Percentiles rank a stretch among this genome's conserved stretches.
These are phyloP conservation scores for Stichopus chloronotus DNA, from an alignment of 35 echinoderm and acorn worm species.

Conservation along the genomic window DNA sequence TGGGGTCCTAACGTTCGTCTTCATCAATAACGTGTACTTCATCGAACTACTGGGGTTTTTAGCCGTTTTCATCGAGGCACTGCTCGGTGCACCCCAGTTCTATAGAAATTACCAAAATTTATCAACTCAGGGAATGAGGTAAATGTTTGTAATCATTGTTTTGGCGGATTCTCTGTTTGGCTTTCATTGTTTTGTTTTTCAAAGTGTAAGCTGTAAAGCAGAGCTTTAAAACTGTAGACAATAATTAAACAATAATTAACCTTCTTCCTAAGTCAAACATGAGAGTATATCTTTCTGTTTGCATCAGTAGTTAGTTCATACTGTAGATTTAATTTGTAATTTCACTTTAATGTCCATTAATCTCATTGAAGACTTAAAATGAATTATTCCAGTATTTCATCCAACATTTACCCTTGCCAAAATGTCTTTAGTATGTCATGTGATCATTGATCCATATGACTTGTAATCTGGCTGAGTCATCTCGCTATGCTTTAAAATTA, in stretches of 20 bases:
- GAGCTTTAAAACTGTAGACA: no score
- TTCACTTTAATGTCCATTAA: no score
- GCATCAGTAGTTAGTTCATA: no score
- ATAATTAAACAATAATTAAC: no score
- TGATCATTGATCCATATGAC: no score
- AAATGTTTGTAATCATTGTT: not conserved
- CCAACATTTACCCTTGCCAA: no score
- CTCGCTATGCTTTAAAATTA: no score
- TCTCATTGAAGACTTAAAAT: no score
- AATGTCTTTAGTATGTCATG: no score
- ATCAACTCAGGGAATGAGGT: constrained; percentile 99
- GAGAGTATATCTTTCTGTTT: not conserved
- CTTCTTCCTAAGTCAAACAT: not conserved
- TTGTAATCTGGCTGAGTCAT: no score
- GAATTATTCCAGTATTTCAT: no score
- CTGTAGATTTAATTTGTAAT: no score
- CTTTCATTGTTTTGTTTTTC: not conserved
- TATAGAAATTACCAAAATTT: constrained; percentile 92
- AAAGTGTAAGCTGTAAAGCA: not conserved
- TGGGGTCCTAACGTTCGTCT: constrained; percentile 67
- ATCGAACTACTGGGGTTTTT: constrained; percentile 89
- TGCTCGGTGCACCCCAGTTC: constrained; percentile 94
- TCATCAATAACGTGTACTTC: constrained; percentile 67
- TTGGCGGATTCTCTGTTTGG: not conserved
- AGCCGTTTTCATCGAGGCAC: constrained; percentile 94